Evolutionary conservation across 2,888 invertebrate genomes (phyloP).

Genomic region (Rhagium mordax): DNA sequence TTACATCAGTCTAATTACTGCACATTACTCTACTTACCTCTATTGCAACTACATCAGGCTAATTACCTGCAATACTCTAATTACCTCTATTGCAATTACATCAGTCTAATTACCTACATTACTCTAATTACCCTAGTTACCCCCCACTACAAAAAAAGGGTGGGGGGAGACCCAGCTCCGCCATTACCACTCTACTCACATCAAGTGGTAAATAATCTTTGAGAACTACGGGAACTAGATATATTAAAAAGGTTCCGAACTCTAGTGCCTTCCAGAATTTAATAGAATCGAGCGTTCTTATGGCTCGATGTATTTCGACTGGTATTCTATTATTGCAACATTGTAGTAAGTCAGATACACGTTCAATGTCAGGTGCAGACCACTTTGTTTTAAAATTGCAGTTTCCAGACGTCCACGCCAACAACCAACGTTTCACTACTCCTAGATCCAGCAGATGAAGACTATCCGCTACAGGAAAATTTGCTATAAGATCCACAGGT

Average conservation of each 20-base stretch:
- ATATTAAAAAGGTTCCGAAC: slow-evolving; percentile 43
- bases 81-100: too few species aligned
- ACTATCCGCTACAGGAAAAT: slow-evolving; percentile 10
- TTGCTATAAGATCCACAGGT: neutral
- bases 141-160: too few species aligned
- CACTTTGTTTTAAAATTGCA: neutral
- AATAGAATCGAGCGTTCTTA: slow-evolving; percentile 20
- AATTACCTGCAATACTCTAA: too few species aligned
- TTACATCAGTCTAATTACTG: too few species aligned
- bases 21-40: too few species aligned
- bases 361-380: neutral
- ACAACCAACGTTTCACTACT: neutral
- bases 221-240: slow-evolving; percentile 43
- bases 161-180: too few species aligned
- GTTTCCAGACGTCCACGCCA: neutral
- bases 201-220: slow-evolving; percentile 40
- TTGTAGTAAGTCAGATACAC: neutral
- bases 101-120: too few species aligned
- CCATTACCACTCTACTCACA: too few species aligned
- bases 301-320: slow-evolving; percentile 30
- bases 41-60: too few species aligned
- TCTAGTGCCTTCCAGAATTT: slow-evolving; percentile 26
- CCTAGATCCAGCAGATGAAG: slow-evolving; percentile 22
- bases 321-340: slow-evolving; percentile 21
- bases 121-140: too few species aligned